Base-by-base conservation (phyloP, 2,888 invertebrate genomes). In the Horisme vitalbata region DNA sequence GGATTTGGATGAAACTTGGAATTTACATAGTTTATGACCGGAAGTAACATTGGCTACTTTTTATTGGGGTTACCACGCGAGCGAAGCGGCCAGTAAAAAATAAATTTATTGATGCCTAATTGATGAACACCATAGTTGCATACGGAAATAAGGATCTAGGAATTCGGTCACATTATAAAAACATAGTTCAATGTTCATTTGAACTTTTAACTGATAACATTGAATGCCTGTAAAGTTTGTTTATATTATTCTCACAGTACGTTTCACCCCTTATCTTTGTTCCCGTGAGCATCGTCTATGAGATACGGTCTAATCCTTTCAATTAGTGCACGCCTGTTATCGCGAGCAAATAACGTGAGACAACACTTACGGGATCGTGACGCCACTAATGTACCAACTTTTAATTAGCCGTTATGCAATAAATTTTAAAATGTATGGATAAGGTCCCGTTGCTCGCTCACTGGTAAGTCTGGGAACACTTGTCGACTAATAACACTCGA, bases 361-460 rank as follows among this genome's bases (percentile, higher is more conserved):
- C 39, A 69, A 77, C 72, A 68, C 58, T 75, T 34, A 45, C 54
- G 65, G 65, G 73, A 69, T 84, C 85, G 83, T 85, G 82, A 83
- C 78, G 75, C 72, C 65, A 71, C 57, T 65, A 70, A 69, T 76
- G 61, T 71, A 72, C 75, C 69, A 73, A 75, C 77, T 78, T 75
- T 83, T 86, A 87, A 85, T 85, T 87, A 86, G 79, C 73, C 75
- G 79, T 77, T 79, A 80, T 77, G 76, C 81, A 75, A 85, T 83
- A 86, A 80, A 85, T 83, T 86, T 84, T 77, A 79, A 81, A 78
- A 73, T 71, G 79, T 58, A 70, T 76, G 84, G n/a, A 84, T 84
- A 85, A 83, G 79, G 80, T 82, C 77, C 87, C 83, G 86, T 84
- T 68, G 55, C 35, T 14, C 65, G 44, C 57, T 57, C 59, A 55